These are phyloP conservation scores for Dicycla oo DNA, from an alignment of 2,888 invertebrate species.

Conservation along the genomic window DNA sequence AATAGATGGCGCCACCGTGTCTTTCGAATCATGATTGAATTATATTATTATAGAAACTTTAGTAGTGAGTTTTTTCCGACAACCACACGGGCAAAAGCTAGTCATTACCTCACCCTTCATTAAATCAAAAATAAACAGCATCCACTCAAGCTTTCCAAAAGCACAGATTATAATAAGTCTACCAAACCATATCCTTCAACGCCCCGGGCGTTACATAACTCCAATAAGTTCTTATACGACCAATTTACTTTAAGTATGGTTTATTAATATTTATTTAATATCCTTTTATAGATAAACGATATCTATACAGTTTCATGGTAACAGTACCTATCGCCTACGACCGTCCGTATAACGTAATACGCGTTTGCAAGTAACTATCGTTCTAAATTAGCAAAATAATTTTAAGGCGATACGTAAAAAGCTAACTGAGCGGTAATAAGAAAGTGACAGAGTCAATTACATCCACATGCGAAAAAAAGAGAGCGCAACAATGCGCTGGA, in stretches of 20 bases:
- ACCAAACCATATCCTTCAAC: constrained; percentile 7
- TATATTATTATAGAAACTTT: too few relatives aligned
- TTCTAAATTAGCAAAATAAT: constrained; percentile 3
- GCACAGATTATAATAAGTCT: neutral
- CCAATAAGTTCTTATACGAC: constrained; percentile 28
- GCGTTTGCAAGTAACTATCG: constrained; percentile 6
- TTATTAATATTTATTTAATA: constrained; percentile 66
- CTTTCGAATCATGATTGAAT: too few relatives aligned
- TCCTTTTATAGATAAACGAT: constrained; percentile 45
- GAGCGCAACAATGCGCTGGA: too few relatives aligned
- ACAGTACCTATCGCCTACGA: constrained; percentile 2
- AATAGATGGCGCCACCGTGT: too few relatives aligned
- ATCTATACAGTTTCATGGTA: neutral
- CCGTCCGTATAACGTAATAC: constrained; percentile 10
- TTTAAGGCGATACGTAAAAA: too few relatives aligned
- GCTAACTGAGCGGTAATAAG: too few relatives aligned
- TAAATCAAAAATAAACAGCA: constrained; percentile 4
- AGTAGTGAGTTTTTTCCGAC: too few relatives aligned
- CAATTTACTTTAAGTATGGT: constrained; percentile 43
- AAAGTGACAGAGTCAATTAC: too few relatives aligned
- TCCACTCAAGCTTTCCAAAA: neutral
- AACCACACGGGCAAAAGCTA: too few relatives aligned
- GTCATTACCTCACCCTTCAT: neutral
- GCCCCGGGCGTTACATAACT: constrained; percentile 22
- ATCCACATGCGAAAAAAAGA: too few relatives aligned